Evolutionary conservation across 2,113 vertebrate species (phyloP).

Genomic region (Patagioenas fasciata): DNA sequence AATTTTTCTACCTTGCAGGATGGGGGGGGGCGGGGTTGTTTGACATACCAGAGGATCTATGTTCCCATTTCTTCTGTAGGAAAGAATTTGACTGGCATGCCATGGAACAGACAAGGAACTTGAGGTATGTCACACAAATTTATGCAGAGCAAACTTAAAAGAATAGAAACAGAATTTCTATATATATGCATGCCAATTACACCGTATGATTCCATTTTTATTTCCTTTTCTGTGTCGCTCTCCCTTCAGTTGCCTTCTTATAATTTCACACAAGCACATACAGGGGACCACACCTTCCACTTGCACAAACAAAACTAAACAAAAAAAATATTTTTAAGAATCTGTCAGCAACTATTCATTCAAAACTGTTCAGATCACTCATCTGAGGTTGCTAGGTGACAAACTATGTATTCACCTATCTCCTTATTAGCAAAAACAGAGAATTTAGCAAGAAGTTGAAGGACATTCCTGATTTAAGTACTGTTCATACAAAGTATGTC

Average conservation of each 20-base stretch:
- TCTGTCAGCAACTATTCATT: neutral
- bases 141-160: conserved; percentile 48
- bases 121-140: conserved; percentile 47
- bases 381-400: conserved; percentile 34
- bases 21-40: neutral
- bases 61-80: conserved; percentile 3
- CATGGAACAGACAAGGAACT: conserved; percentile 23
- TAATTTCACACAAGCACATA: conserved; percentile 38
- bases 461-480: neutral
- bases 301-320: conserved; percentile 38
- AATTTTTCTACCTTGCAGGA: neutral
- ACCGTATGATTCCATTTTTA: conserved; percentile 39
- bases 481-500: neutral
- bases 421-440: neutral
- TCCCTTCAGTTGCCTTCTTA: conserved; percentile 25
- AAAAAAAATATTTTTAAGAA: conserved; percentile 29
- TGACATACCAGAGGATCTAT: neutral
- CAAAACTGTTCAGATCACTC: neutral
- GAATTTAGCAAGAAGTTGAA: neutral
- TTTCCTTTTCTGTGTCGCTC: conserved; percentile 3
- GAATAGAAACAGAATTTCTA: conserved; percentile 52
- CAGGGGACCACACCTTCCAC: conserved; percentile 25
- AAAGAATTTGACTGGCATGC: conserved; percentile 17
- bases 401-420: neutral
- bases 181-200: conserved; percentile 44